Conservation (phyloP, 2,113 vertebrate genomes). For the Carassius auratus region DNA sequence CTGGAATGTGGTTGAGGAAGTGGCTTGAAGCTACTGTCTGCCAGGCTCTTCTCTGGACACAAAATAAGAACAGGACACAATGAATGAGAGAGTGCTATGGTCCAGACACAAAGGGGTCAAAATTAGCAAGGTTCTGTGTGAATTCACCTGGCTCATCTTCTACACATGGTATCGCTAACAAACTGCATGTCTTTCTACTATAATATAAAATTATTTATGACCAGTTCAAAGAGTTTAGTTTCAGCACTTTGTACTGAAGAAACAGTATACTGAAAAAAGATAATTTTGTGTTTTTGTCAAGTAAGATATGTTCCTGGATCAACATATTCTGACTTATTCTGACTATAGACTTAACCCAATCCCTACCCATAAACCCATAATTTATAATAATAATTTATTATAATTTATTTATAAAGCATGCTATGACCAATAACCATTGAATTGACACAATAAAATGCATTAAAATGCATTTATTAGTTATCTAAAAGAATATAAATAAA, state of each 20-base stretch:
- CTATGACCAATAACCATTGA: too few species aligned
- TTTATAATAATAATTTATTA: too few species aligned
- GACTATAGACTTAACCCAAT: too few species aligned
- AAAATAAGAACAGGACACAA: constrained; percentile 27
- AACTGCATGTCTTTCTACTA: neutral
- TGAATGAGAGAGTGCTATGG: neutral
- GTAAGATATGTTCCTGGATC: too few species aligned
- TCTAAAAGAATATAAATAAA: too few species aligned
- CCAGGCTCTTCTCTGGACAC: constrained; percentile 1
- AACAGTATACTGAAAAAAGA: neutral
- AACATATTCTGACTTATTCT: too few species aligned
- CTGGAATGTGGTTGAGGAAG: constrained; percentile 51
- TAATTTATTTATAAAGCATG: neutral
- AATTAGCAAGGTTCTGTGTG: neutral
- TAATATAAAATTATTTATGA: neutral
- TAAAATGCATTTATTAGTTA: too few species aligned
- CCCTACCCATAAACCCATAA: too few species aligned
- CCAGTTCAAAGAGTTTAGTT: neutral
- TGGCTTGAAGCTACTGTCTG: constrained; percentile 28
- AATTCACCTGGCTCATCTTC: neutral
- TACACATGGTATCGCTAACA: neutral
- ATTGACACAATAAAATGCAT: too few species aligned
- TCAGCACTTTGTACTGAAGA: neutral
- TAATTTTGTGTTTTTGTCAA: neutral
- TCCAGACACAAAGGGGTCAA: constrained; percentile 7